Evolutionary conservation across 2,888 invertebrate species (phyloP).

Genomic region (Eupsilia transversa): DNA sequence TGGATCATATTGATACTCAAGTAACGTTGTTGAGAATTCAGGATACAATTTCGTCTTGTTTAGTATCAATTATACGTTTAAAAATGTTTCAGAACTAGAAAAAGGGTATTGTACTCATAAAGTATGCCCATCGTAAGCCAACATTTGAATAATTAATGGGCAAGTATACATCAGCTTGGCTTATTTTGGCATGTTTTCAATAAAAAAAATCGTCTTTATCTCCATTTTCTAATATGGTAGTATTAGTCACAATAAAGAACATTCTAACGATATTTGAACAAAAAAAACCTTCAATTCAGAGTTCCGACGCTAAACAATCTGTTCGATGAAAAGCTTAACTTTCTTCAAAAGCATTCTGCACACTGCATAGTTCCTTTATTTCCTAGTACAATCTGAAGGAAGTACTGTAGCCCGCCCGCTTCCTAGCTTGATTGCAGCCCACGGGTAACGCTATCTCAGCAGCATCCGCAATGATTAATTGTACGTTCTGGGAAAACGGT

Average conservation of each 20-base stretch:
- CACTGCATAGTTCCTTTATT: conserved; percentile 32
- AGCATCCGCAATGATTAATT: conserved; percentile 46
- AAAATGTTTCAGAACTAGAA: background rate
- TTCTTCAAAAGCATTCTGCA: conserved; percentile 17
- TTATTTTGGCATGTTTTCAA: background rate
- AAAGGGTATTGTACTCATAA: background rate
- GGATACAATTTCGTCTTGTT: background rate
- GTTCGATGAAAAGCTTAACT: conserved; percentile 21
- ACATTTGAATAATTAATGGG: background rate
- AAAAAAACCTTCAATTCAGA: background rate
- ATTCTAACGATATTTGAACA: background rate
- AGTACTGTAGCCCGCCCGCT: conserved; percentile 13
- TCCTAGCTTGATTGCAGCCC: conserved; percentile 35
- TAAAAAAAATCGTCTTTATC: background rate
- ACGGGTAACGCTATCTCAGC: conserved; percentile 33
- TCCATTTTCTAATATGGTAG: background rate
- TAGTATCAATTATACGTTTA: background rate
- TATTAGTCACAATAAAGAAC: background rate
- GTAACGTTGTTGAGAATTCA: conserved; percentile 24
- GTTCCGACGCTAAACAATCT: conserved; percentile 3
- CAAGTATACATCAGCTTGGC: background rate
- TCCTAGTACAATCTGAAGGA: conserved; percentile 7
- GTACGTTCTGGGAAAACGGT: conserved; percentile 25
- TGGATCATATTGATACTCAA: conserved; percentile 22
- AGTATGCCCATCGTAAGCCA: background rate